Base-by-base conservation (phyloP, 2,113 vertebrate genomes). In the Podarcis raffonei region DNA sequence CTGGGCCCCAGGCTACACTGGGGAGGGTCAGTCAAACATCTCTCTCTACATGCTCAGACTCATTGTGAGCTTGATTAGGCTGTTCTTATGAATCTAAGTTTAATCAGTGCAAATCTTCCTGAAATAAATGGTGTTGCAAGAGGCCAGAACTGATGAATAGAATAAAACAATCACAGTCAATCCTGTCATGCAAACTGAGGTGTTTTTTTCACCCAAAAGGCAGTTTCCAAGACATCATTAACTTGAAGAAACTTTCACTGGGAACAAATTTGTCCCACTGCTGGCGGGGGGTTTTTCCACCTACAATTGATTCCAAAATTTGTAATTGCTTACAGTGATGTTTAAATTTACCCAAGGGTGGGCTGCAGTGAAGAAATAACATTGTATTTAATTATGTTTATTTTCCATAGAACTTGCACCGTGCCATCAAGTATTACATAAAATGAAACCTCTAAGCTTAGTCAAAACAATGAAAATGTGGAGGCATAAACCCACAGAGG, bases 341-440 rank as follows among this genome's bases (percentile, higher is more conserved):
- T 84, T 90, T 90, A 91, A 94, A 92, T 92, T 93, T 93, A 95
- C 90, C 92, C 93, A 93, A 89, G 90, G 93, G 93, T 89, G 87
- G 87, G 87, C 81, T 79, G 75, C 66, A 75, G 86, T 89, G 59
- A 90, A 91, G 86, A 72, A 94, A 94, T 71, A 86, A 84, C 89
- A 89, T 57, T 65, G 84, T 59, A 48, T 91, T 84, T 77, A 94
- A 92, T 87, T 91, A 89, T 71, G 89, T 93, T 90, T 39, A n/a
- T 91, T 90, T 91, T 85, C 84, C 79, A 74, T 57, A 53, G 83
- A 91, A 87, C 48, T 77, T 59, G 72, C n/a, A 86, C 57, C 53
- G 48, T 66, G 79, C 57, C 32, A n/a, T 30, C 39, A 84, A n/a
- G 59, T 59, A 68, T 69, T 20, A 35, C 35, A 90, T 16, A 71